A percentile compares a stretch with the other conserved stretches of the same genome.
phyloP scores from a whole-genome alignment of 1,140 invertebrate genomes.

The Neodiprion virginianus region DNA sequence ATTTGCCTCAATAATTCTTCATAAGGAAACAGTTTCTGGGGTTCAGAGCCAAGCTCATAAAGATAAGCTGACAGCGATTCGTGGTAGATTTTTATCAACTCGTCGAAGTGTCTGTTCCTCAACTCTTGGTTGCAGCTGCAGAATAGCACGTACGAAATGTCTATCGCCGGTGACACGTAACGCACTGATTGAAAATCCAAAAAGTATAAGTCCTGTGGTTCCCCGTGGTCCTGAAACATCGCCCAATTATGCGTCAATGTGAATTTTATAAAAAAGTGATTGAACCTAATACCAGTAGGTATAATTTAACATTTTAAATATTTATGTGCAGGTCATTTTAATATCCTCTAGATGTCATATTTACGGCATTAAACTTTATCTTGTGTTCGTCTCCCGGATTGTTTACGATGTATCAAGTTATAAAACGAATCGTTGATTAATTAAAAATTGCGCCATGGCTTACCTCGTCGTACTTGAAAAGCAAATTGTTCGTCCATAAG shows the following conservation, averaged over 20 bases:
- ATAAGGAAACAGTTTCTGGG: constrained; percentile 58
- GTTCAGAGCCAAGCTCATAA: constrained; percentile 39
- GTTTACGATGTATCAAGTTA: too few relatives aligned
- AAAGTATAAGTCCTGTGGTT: constrained; percentile 52
- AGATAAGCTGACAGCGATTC: constrained; percentile 27
- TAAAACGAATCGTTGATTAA: background rate
- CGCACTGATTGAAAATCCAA: constrained; percentile 67
- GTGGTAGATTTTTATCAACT: constrained; percentile 53
- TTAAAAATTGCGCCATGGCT: constrained; percentile 25
- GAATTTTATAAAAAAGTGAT: constrained; percentile 10
- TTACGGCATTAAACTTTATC: too few relatives aligned
- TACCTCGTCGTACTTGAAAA: constrained; percentile 55
- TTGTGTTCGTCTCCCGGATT: too few relatives aligned
- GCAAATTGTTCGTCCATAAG: constrained; percentile 65
- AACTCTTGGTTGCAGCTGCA: constrained; percentile 61
- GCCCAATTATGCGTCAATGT: constrained; percentile 7
- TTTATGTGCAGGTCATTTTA: constrained; percentile 9
- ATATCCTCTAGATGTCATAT: constrained; percentile 17
- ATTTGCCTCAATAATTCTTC: constrained; percentile 51
- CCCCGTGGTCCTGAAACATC: constrained; percentile 31
- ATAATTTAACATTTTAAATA: too few relatives aligned
- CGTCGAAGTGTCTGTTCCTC: constrained; percentile 55
- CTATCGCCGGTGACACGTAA: constrained; percentile 65
- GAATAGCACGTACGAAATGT: constrained; percentile 67
- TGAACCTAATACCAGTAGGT: too few relatives aligned